A percentile compares a stretch with the other conserved stretches of the same genome.
phyloP scores from a whole-genome alignment of 2,888 invertebrate species.

The Dysmachus trigonus region DNA sequence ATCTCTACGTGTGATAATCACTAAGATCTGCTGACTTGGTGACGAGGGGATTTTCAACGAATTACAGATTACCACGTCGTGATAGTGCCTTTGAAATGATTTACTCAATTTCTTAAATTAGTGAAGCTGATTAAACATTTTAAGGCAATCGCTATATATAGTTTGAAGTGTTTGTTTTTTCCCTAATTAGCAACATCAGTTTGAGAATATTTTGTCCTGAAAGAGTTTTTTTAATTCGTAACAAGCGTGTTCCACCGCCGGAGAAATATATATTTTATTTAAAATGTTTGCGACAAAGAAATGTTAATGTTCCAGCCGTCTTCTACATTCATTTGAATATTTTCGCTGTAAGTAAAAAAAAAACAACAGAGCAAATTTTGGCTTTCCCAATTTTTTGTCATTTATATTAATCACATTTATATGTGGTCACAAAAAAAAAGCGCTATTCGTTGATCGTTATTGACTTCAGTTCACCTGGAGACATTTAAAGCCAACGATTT shows the following conservation, averaged over 20 bases:
- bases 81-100: neutral
- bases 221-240: neutral
- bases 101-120: neutral
- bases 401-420: neutral
- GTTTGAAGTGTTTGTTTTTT: neutral
- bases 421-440: neutral
- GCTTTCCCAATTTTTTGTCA: neutral
- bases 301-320: neutral
- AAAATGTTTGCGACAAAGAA: neutral
- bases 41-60: neutral
- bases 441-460: neutral
- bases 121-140: neutral
- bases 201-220: neutral
- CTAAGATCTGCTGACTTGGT: neutral
- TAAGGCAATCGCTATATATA: neutral
- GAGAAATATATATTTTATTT: neutral
- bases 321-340: neutral
- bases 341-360: neutral
- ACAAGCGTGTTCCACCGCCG: neutral
- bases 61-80: neutral
- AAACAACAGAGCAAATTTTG: neutral
- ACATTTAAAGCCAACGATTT: neutral
- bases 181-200: neutral
- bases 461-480: neutral
- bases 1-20: neutral